A percentile compares a stretch with the other conserved stretches of the same genome.
These are phyloP conservation scores for Chrysina gloriosa DNA, from an alignment of 2,888 invertebrate species.

Conservation along the genomic window DNA sequence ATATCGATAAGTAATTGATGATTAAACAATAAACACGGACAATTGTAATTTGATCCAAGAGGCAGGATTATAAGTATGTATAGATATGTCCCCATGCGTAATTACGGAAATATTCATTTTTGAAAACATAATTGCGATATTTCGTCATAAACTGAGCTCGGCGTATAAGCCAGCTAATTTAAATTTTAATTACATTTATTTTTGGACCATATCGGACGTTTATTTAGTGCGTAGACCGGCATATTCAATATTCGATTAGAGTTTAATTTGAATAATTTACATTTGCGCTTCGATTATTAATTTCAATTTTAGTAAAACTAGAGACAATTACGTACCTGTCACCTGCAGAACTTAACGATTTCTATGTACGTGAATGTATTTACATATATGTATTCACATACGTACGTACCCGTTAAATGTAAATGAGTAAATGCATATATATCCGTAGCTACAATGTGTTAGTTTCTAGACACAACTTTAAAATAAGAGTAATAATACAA, in stretches of 20 bases:
- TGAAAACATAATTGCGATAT: background rate
- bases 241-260: slow-evolving; percentile 48
- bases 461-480: too few relatives aligned
- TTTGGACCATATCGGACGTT: slow-evolving; percentile 27
- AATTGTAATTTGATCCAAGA: background rate
- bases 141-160: background rate
- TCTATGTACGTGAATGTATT: too few relatives aligned
- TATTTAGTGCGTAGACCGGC: slow-evolving; percentile 32
- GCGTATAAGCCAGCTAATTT: slow-evolving; percentile 22
- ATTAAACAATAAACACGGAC: background rate
- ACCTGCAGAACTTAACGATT: slow-evolving; percentile 24
- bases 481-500: too few relatives aligned
- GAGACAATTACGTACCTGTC: slow-evolving; percentile 34
- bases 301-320: slow-evolving; percentile 35
- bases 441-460: too few relatives aligned
- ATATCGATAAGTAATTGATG: too few relatives aligned
- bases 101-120: slow-evolving; percentile 5
- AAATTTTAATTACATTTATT: slow-evolving; percentile 40
- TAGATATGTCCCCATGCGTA: background rate
- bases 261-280: slow-evolving; percentile 49
- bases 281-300: slow-evolving; percentile 36
- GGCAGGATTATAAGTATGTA: background rate
- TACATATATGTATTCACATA: too few relatives aligned
- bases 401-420: too few relatives aligned
- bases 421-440: too few relatives aligned